These are phyloP conservation scores for Pseudochaenichthys georgianus DNA, from an alignment of 2,797 vertebrate genomes.

Conservation along the genomic window DNA sequence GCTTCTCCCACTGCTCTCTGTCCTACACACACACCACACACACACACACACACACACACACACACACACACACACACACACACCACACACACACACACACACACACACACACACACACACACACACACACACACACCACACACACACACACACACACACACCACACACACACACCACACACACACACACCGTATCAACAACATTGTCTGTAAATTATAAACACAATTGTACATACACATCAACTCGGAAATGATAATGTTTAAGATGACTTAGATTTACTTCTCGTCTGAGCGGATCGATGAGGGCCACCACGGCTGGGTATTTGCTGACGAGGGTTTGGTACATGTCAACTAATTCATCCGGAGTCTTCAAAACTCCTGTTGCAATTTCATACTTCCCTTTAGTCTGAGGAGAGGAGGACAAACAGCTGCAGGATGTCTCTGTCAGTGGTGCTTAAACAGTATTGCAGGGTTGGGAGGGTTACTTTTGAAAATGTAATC, in stretches of 20 bases:
- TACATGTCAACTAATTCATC: slow-evolving; percentile 91
- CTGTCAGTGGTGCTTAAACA: neutral
- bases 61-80: neutral
- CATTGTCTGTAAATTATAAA: neutral
- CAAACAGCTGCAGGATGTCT: neutral
- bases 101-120: too few species aligned
- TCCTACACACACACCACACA: slow-evolving; percentile 82
- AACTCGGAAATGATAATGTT: neutral
- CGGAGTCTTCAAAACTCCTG: slow-evolving; percentile 84
- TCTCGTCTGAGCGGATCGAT: slow-evolving; percentile 94
- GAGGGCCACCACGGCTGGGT: slow-evolving; percentile 88
- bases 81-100: too few species aligned
- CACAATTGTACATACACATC: too few species aligned
- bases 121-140: too few species aligned
- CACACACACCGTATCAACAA: neutral
- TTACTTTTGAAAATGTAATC: too few species aligned
- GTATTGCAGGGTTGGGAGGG: too few species aligned
- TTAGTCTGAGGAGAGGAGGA: slow-evolving; percentile 80
- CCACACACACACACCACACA: too few species aligned
- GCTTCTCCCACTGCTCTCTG: slow-evolving; percentile 86
- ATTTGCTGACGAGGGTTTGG: slow-evolving; percentile 84
- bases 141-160: too few species aligned
- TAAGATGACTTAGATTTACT: slow-evolving; percentile 74
- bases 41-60: too few species aligned
- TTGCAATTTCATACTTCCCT: slow-evolving; percentile 90